Conservation (phyloP, 2,113 vertebrate species). For the Odobenus rosmarus region DNA sequence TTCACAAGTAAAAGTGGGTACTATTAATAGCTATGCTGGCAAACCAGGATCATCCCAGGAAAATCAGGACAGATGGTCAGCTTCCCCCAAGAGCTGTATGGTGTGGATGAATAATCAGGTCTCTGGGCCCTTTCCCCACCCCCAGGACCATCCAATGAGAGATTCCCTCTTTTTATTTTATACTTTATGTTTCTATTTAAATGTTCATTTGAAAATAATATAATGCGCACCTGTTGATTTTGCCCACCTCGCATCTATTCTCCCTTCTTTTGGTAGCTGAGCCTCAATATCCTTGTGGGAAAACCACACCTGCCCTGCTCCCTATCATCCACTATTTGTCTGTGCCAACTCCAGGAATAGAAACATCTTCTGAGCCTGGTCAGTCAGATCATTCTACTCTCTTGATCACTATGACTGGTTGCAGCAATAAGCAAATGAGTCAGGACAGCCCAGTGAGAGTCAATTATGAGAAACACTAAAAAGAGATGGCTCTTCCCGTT, state of each 20-base stretch:
- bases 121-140: neutral
- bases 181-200: neutral
- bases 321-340: neutral
- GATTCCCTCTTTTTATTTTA: neutral
- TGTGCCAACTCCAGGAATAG: neutral
- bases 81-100: neutral
- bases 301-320: neutral
- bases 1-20: neutral
- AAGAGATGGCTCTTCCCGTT: neutral
- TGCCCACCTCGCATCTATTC: neutral
- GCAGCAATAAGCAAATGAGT: neutral
- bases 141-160: neutral
- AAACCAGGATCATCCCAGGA: neutral
- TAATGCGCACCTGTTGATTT: neutral
- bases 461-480: neutral
- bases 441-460: neutral
- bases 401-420: neutral
- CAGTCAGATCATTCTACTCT: neutral
- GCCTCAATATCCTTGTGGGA: neutral
- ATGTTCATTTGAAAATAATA: neutral
- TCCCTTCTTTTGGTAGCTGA: neutral
- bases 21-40: neutral
- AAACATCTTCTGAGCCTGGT: neutral
- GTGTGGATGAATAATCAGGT: neutral
- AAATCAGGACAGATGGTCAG: neutral